Base-by-base conservation (phyloP, 2,113 vertebrate species). In the Electrona antarctica region DNA sequence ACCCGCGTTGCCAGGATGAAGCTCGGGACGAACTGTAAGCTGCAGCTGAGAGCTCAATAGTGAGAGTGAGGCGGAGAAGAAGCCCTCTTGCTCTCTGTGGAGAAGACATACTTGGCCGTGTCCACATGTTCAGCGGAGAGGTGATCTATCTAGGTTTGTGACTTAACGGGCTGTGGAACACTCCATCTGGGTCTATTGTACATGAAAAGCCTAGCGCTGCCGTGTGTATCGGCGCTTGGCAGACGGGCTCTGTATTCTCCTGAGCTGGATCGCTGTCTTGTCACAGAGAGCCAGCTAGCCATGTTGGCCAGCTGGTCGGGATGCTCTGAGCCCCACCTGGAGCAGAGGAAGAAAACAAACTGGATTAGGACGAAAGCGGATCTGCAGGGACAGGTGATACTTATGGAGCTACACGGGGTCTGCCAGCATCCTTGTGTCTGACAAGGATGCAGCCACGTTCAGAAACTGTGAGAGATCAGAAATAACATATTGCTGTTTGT, bases 121-220 rank as follows among this genome's bases (percentile, higher is more conserved):
- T 85, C 80, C 80, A 73, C 73, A 69, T 89, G 71, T 79, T 81
- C 74, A 82, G 86, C 84, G 83, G 76, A 81, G 70, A 67, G 60
- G 54, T 8, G 63, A 41, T 55, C 73, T 49, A 69, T 67, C 75
- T 71, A 58, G 70, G 65, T 67, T 77, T 81, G 33, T 49, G 47
- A 21, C 41, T 57, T 71, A 33, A 60, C 63, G 61, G 60, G 28
- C 58, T 65, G 33, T 41, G 29, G 46, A 21, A 67, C 60, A 28
- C 69, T 65, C 14, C n/a, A 74, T 73, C 60, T 60, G 15, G 21
- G 57, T 12, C 55, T 12, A 50, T 12, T 56, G 61, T 15, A 67
- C 13, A 60, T 69, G 8, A 8, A 54, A 65, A 28, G 13, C 45
- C 60, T n/a, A 41, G 58, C 29, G 15, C 54, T 28, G 6, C 5